These are phyloP conservation scores for Philopotamus ludificatus DNA, from an alignment of 1,140 invertebrate genomes.

Conservation along the genomic window DNA sequence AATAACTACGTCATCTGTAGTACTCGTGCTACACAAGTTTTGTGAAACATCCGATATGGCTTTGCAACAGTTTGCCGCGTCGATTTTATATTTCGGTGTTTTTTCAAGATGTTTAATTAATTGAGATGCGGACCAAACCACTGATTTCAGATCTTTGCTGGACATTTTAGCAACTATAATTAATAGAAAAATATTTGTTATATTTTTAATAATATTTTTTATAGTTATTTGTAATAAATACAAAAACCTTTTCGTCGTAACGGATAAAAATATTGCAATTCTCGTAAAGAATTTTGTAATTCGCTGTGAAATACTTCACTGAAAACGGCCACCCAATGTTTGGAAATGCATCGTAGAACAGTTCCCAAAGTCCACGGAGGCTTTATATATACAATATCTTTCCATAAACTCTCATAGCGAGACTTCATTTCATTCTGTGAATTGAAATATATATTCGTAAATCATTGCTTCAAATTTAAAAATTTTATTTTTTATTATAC, in stretches of 20 bases:
- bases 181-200: not conserved
- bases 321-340: conserved; percentile 37
- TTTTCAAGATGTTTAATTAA: not conserved
- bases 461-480: not conserved
- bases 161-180: not conserved
- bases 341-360: conserved; percentile 29
- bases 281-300: not conserved
- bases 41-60: too few relatives aligned
- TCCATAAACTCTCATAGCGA: conserved; percentile 29
- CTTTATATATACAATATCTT: conserved; percentile 23
- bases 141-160: conserved; percentile 1
- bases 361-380: conserved; percentile 29
- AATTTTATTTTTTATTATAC: conserved; percentile 6
- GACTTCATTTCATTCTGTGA: conserved; percentile 33
- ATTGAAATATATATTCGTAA: conserved; percentile 1
- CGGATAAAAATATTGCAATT: conserved; percentile 20
- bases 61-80: not conserved
- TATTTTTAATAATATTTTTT: not conserved
- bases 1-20: too few relatives aligned
- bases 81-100: not conserved
- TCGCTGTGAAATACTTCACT: conserved; percentile 17
- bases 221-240: not conserved
- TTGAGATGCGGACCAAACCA: not conserved
- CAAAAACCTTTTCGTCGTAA: conserved; percentile 12
- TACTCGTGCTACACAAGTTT: too few relatives aligned